phyloP scores from a whole-genome alignment of 2,888 invertebrate genomes.

The Syrista parreyssii region DNA sequence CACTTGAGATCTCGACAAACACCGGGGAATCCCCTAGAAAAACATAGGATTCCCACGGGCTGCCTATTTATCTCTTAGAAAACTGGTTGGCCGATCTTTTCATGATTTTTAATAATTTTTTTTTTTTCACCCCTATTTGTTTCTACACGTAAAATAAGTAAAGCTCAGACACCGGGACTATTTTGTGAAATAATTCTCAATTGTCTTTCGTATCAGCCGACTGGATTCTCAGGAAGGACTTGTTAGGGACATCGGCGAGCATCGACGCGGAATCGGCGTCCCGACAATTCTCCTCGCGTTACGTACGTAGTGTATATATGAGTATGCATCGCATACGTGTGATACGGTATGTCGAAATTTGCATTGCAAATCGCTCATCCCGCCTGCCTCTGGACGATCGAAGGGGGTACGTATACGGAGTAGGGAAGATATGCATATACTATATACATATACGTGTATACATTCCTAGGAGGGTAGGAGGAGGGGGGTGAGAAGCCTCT shows the following conservation, averaged over 20 bases:
- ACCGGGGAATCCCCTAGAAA: slow-evolving; percentile 19
- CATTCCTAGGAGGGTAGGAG: neutral
- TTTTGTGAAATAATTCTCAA: neutral
- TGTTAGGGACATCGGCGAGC: neutral
- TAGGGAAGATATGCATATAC: neutral
- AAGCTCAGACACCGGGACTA: neutral
- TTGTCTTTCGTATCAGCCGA: neutral
- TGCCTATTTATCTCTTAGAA: neutral
- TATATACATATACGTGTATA: neutral
- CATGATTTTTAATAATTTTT: neutral
- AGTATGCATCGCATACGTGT: slow-evolving; percentile 39
- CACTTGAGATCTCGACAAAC: slow-evolving; percentile 21
- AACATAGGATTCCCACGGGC: slow-evolving; percentile 15
- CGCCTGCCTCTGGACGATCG: slow-evolving; percentile 32
- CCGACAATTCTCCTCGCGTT: neutral
- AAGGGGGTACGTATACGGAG: slow-evolving; percentile 33
- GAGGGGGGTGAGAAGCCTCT: neutral
- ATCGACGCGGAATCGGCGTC: slow-evolving; percentile 5
- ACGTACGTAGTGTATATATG: slow-evolving; percentile 24
- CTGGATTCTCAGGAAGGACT: neutral
- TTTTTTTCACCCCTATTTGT: neutral
- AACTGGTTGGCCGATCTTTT: neutral
- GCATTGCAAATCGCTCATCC: slow-evolving; percentile 60
- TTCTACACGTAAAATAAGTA: neutral
- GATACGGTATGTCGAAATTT: slow-evolving; percentile 59